Percentiles rank a stretch among this genome's conserved stretches.
Evolutionary conservation across 2,888 invertebrate genomes (phyloP).

Genomic region (Girardia tigrina): DNA sequence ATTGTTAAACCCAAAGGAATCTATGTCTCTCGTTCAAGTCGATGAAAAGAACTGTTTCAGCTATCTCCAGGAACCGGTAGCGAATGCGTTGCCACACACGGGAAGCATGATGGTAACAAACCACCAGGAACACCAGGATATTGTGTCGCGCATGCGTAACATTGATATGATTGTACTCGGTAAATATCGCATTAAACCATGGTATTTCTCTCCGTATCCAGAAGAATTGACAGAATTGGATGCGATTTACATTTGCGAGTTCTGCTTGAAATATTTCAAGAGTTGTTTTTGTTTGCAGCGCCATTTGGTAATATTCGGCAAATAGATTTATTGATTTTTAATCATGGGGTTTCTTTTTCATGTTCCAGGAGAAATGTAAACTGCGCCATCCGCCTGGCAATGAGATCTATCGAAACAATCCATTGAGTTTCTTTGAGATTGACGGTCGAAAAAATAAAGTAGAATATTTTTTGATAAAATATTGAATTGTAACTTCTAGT

Average conservation of each 20-base stretch:
- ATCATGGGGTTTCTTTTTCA: constrained; percentile 26
- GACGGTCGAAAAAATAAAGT: constrained; percentile 91
- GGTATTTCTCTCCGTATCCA: constrained; percentile 99
- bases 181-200: constrained; percentile 78
- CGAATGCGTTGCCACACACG: constrained; percentile 60
- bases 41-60: constrained; percentile 21
- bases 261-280: constrained; percentile 89
- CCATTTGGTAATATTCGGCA: constrained; percentile 66
- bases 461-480: too few relatives aligned
- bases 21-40: not conserved
- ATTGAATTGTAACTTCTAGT: too few relatives aligned
- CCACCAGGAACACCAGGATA: constrained; percentile 68
- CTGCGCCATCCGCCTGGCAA: constrained; percentile 87
- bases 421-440: constrained; percentile 91
- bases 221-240: constrained; percentile 51
- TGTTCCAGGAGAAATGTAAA: constrained; percentile 67
- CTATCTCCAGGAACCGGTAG: constrained; percentile 24
- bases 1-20: too few relatives aligned
- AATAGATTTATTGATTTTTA: constrained; percentile 6
- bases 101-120: constrained; percentile 75
- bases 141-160: constrained; percentile 95
- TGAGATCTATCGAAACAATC: constrained; percentile 84
- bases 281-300: constrained; percentile 83
- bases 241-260: constrained; percentile 88
- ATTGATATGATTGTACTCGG: constrained; percentile 94